These are phyloP conservation scores for Vidua macroura DNA, from an alignment of 2,113 vertebrate genomes.

Conservation along the genomic window DNA sequence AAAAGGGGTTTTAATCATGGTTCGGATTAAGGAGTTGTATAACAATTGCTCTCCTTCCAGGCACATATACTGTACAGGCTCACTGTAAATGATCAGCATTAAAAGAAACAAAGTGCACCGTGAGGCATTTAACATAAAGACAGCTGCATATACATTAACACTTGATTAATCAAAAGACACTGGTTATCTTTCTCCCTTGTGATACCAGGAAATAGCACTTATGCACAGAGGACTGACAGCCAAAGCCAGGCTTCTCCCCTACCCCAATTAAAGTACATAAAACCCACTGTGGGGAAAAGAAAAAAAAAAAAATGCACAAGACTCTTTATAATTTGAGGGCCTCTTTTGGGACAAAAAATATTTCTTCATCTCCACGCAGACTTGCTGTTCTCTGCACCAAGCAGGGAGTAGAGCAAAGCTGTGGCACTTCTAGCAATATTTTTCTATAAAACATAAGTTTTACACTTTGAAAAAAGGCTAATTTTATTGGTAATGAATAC, in stretches of 20 bases:
- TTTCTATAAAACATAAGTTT: slow-evolving; percentile 26
- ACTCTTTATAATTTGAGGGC: background rate
- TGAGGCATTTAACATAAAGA: background rate
- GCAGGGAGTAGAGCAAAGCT: slow-evolving; percentile 26
- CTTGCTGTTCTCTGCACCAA: background rate
- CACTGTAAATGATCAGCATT: slow-evolving; percentile 51
- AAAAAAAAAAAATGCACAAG: background rate
- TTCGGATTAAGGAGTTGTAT: slow-evolving; percentile 58
- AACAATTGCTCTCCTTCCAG: slow-evolving; percentile 62
- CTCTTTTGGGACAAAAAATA: background rate
- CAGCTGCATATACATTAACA: slow-evolving; percentile 37
- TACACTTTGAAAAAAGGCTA: slow-evolving; percentile 57
- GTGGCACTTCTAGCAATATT: slow-evolving; percentile 7
- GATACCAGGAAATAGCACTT: background rate
- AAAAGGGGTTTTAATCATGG: slow-evolving; percentile 63
- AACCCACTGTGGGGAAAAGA: background rate
- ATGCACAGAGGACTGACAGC: rapidly evolving
- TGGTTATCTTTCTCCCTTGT: background rate
- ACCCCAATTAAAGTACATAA: background rate
- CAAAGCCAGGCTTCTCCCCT: background rate
- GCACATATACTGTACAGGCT: slow-evolving; percentile 26
- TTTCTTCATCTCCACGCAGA: background rate
- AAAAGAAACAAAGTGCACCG: slow-evolving; percentile 39
- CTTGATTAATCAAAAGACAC: slow-evolving; percentile 13
- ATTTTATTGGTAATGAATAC: slow-evolving; percentile 68